Evolutionary conservation across 2,888 invertebrate species (phyloP).

Genomic region (Catocala fraxini): DNA sequence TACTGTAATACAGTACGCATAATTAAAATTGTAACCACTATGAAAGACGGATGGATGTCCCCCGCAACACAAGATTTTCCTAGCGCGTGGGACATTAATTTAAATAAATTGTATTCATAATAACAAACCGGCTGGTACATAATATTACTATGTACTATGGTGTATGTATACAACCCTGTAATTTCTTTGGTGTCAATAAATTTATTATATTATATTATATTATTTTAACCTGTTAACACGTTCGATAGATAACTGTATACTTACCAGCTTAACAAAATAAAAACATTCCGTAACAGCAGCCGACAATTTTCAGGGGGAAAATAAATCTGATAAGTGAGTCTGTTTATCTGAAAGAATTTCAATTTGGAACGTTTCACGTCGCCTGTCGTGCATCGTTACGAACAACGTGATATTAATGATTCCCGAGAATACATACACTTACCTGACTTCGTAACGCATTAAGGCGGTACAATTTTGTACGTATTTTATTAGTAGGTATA

Average conservation of each 20-base stretch:
- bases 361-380: slow-evolving; percentile 64
- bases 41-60: too few relatives aligned
- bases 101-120: too few relatives aligned
- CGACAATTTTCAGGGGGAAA: slow-evolving; percentile 51
- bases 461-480: slow-evolving; percentile 3
- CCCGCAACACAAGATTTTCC: too few relatives aligned
- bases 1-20: too few relatives aligned
- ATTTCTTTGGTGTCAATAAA: too few relatives aligned
- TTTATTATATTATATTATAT: too few relatives aligned
- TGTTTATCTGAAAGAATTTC: slow-evolving; percentile 80
- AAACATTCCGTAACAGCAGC: slow-evolving; percentile 25
- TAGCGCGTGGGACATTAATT: too few relatives aligned
- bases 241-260: not conserved
- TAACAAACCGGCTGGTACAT: too few relatives aligned
- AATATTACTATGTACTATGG: too few relatives aligned
- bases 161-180: too few relatives aligned
- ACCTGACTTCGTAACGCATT: slow-evolving; percentile 24
- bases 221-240: not conserved
- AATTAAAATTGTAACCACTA: too few relatives aligned
- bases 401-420: slow-evolving; percentile 75
- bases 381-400: slow-evolving; percentile 74
- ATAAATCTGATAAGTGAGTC: slow-evolving; percentile 75
- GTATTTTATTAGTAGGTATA: not conserved
- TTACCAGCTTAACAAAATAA: slow-evolving; percentile 23
- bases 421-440: slow-evolving; percentile 47